These are phyloP conservation scores for Enteromius unitaeniatus DNA, from an alignment of 2,797 vertebrate species.

Conservation along the genomic window DNA sequence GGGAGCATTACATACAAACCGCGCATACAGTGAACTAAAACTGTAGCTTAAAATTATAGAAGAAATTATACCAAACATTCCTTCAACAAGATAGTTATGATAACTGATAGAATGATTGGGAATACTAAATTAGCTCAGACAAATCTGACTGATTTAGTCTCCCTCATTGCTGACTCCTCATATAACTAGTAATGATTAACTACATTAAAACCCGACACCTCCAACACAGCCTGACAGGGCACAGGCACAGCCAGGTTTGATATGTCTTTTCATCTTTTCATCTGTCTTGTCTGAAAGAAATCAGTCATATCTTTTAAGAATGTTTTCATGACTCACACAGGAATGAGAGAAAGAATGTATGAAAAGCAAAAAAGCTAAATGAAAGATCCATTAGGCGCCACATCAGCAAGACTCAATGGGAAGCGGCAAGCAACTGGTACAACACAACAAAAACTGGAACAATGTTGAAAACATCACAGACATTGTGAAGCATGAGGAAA, in stretches of 20 bases:
- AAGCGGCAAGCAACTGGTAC: conserved; percentile 6
- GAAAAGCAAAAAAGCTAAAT: conserved; percentile 32
- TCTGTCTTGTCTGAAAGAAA: conserved; percentile 23
- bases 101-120: conserved; percentile 24
- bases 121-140: conserved; percentile 30
- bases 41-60: neutral
- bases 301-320: conserved; percentile 6
- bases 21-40: neutral
- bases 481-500: neutral
- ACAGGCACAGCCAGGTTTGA: conserved; percentile 28
- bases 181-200: conserved; percentile 47
- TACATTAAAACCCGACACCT: conserved; percentile 27
- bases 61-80: neutral
- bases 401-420: conserved; percentile 27
- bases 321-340: conserved; percentile 23
- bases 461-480: conserved; percentile 3
- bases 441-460: conserved; percentile 10
- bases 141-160: conserved; percentile 42
- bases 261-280: conserved; percentile 39
- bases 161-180: conserved; percentile 36
- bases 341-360: conserved; percentile 26
- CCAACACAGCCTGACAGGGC: conserved; percentile 17
- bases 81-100: neutral
- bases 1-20: neutral
- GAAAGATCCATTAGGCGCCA: conserved; percentile 15